A percentile compares a stretch with the other conserved stretches of the same genome.
Evolutionary conservation across 2,113 vertebrate genomes (phyloP).

Genomic region (Brachypteracias leptosomus): DNA sequence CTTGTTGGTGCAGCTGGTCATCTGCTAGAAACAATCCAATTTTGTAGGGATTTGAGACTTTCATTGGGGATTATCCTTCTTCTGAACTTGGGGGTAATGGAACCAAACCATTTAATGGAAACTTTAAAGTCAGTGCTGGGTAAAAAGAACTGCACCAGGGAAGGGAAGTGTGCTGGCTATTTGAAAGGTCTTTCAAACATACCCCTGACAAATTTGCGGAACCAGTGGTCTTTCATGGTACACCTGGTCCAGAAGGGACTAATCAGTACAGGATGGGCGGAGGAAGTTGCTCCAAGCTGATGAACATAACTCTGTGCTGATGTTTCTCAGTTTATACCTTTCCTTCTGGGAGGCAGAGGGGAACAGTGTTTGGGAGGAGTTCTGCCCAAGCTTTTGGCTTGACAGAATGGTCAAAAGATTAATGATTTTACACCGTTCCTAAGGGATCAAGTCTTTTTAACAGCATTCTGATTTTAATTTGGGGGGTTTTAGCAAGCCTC

Average conservation of each 20-base stretch:
- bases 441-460: neutral
- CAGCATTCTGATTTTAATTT: neutral
- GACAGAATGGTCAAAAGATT: neutral
- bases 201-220: neutral
- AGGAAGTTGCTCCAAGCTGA: neutral
- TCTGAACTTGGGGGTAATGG: neutral
- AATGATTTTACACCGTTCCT: neutral
- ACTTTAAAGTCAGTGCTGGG: neutral
- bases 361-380: neutral
- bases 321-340: neutral
- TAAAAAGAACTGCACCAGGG: neutral
- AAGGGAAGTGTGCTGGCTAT: accelerated
- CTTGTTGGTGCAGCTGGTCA: neutral
- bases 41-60: neutral
- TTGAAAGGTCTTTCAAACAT: neutral
- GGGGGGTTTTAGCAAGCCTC: neutral
- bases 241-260: neutral
- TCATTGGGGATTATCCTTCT: neutral
- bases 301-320: neutral
- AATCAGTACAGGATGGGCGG: too few relatives aligned
- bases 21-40: neutral
- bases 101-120: neutral
- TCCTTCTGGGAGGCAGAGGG: neutral
- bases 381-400: neutral
- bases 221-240: neutral